A percentile compares a stretch with the other conserved stretches of the same genome.
These are phyloP conservation scores for Eurypyga helias DNA, from an alignment of 2,113 vertebrate species.

Conservation along the genomic window DNA sequence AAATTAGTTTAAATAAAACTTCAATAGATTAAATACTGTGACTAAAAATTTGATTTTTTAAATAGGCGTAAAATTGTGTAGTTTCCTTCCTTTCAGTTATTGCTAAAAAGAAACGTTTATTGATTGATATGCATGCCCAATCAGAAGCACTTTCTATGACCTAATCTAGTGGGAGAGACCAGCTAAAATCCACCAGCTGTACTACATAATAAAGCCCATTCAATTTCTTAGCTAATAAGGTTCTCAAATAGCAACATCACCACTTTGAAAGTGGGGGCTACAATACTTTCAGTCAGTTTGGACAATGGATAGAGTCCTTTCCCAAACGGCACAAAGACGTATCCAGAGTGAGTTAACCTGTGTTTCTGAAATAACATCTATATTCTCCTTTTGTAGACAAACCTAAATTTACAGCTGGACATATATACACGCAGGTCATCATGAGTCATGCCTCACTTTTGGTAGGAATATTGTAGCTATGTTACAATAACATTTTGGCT, in stretches of 20 bases:
- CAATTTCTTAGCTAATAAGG: not conserved
- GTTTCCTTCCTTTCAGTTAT: not conserved
- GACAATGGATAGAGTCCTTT: not conserved
- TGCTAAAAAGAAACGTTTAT: not conserved
- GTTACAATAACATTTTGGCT: not conserved
- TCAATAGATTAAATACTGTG: not conserved
- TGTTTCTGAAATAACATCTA: not conserved
- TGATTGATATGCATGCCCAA: not conserved
- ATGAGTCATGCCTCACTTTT: not conserved
- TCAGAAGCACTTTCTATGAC: not conserved
- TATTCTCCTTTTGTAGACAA: not conserved
- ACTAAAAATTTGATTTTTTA: not conserved
- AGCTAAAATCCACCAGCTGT: not conserved
- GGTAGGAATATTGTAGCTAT: not conserved
- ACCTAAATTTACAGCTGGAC: not conserved
- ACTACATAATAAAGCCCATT: not conserved
- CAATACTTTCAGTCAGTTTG: not conserved
- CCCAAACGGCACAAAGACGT: not conserved
- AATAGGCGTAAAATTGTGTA: not conserved
- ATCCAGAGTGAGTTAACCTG: not conserved
- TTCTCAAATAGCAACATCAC: not conserved
- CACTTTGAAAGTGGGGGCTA: not conserved
- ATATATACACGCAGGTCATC: not conserved
- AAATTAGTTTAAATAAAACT: not conserved
- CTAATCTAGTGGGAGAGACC: not conserved